A percentile compares a stretch with the other conserved stretches of the same genome.
Conservation (phyloP, 2,888 invertebrate genomes). For the Ceramica pisi region DNA sequence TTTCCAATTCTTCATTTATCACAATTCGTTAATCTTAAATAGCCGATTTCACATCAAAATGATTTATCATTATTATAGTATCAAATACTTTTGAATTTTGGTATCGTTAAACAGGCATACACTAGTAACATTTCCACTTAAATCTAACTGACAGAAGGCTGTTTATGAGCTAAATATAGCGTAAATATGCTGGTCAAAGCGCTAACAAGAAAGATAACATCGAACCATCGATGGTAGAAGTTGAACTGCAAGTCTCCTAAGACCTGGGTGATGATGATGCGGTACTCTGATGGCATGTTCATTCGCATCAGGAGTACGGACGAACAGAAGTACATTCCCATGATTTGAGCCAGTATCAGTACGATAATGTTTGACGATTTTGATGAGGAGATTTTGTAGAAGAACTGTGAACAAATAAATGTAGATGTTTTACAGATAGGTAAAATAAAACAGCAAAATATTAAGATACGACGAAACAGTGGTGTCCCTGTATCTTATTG, state of each 20-base stretch:
- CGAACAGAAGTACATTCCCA: conserved; percentile 99
- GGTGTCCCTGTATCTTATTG: no score
- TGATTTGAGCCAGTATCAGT: conserved; percentile 98
- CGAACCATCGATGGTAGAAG: conserved; percentile 99
- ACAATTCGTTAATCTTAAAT: conserved; percentile 20
- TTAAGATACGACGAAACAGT: no score
- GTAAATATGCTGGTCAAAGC: conserved; percentile 98
- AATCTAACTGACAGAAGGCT: conserved; percentile 90
- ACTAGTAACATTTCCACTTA: not conserved
- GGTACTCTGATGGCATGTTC: conserved; percentile 99
- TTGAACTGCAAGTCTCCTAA: conserved; percentile 99
- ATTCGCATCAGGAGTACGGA: conserved; percentile 99
- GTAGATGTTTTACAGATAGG: not conserved
- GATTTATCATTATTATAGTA: not conserved
- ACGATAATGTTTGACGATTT: conserved; percentile 99
- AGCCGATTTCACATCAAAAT: conserved; percentile 5
- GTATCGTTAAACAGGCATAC: conserved; percentile 30
- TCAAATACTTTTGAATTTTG: conserved; percentile 57
- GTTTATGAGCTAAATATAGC: conserved; percentile 98
- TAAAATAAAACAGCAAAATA: no score
- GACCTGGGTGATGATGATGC: conserved; percentile 96
- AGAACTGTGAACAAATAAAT: conserved; percentile 93
- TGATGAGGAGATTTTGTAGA: conserved; percentile 99
- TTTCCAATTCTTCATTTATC: conserved; percentile 16
- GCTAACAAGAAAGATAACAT: conserved; percentile 99